Evolutionary conservation across 92 coral and sea anemone species (phyloP).

Genomic region (Hydrozoanthus gracilis): DNA sequence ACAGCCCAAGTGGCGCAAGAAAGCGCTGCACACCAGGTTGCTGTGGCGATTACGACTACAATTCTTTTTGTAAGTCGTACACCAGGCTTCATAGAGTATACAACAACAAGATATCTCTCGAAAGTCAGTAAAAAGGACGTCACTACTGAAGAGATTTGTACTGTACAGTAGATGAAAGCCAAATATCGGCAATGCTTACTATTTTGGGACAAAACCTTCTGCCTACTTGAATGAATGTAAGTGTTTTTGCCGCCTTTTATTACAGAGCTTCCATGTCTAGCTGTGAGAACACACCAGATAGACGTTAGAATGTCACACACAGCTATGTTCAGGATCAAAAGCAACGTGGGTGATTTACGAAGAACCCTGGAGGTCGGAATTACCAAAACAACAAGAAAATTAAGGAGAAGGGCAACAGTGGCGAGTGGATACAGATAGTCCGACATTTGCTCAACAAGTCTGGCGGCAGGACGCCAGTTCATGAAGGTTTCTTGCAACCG

Average conservation of each 20-base stretch:
- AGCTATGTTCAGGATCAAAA: background rate
- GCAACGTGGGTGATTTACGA: background rate
- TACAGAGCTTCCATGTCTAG: background rate
- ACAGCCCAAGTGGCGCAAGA: background rate
- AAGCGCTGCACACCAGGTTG: background rate
- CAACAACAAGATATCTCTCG: background rate
- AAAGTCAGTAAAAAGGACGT: background rate
- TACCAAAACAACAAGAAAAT: background rate
- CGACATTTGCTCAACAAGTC: background rate
- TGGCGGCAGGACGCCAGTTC: background rate
- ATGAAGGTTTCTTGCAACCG: background rate
- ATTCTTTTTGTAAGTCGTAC: background rate
- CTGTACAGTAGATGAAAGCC: background rate
- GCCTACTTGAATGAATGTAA: no score
- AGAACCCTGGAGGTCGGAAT: background rate
- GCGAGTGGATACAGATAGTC: background rate
- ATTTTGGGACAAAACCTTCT: background rate
- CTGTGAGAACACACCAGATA: background rate
- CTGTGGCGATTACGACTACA: background rate
- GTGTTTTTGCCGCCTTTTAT: background rate
- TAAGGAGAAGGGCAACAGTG: background rate
- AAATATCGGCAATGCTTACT: background rate
- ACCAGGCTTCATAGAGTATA: background rate
- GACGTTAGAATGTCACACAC: background rate
- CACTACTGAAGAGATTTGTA: background rate